Evolutionary conservation across 2,113 vertebrate genomes (phyloP), one percentile per base, ranked within the genome.

Genomic region (Hemiprocne comata): DNA sequence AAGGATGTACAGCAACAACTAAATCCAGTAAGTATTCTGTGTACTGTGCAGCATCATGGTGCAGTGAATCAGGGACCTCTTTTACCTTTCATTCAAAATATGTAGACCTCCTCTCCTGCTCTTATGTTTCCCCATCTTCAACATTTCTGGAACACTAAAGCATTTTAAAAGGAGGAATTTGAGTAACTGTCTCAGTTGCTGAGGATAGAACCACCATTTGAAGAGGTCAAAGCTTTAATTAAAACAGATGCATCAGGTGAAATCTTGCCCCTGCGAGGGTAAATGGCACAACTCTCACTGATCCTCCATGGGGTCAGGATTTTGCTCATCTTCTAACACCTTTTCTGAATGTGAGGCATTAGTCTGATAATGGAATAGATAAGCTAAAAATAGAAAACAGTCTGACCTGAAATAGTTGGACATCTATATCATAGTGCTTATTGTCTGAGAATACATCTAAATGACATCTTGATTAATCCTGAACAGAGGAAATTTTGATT

Each of bases 391-490:
- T 92, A 94, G 96, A 92, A 92, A 75, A 13, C 88, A 81, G 88
- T 74, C 86, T 96, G 88, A 95, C 94, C 94, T 94, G 90, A 95
- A 96, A 95, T 95, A 96, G 83, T 94, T 89, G 93, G 93, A 96
- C 94, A 94, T 95, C 93, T 92, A 81, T 96, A 94, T 93, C 88
- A 46, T 90, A 75, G 76, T 84, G 80, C 88, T 90, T 95, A 96
- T 92, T 96, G 89, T 96, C 84, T 93, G 86, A 69, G 91, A 91
- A 90, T 94, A 93, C 90, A 58, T 96, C 80, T 96, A 80, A 97
- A 92, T 92, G 92, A 86, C 80, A 95, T 53, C 83, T 95, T 93
- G 93, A 93, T 96, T 96, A 95, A 96, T 95, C 85, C 90, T 75
- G 70, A 92, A 85, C 55, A 72, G 92, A 96, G 85, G 86, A 94